These are phyloP conservation scores for Pantherophis guttatus DNA, from an alignment of 2,113 vertebrate genomes.

Conservation along the genomic window DNA sequence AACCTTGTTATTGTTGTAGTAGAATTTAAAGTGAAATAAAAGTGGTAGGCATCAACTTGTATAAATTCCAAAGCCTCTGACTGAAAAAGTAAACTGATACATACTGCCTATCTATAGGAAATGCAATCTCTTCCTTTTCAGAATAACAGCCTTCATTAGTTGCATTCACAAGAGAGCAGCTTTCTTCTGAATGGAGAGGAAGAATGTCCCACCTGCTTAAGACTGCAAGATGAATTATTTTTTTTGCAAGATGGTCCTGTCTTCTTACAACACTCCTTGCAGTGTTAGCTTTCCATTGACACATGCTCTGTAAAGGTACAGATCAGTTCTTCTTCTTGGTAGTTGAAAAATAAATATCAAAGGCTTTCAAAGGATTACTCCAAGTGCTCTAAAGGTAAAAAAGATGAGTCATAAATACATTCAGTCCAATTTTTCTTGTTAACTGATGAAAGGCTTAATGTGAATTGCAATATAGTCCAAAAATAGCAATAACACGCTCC, in stretches of 20 bases:
- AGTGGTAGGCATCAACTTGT: conserved; percentile 2
- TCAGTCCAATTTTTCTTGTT: conserved; percentile 46
- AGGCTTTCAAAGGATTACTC: conserved; percentile 60
- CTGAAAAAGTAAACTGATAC: conserved; percentile 25
- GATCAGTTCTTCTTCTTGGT: conserved; percentile 47
- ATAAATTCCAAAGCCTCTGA: conserved; percentile 24
- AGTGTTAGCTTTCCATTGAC: conserved; percentile 34
- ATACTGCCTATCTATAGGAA: conserved; percentile 34
- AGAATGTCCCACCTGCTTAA: conserved; percentile 17
- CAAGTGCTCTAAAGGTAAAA: conserved; percentile 59
- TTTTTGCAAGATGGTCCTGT: conserved; percentile 38
- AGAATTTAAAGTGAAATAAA: conserved; percentile 12
- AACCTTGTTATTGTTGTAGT: conserved; percentile 24
- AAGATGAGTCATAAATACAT: conserved; percentile 48
- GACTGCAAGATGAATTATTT: conserved; percentile 35
- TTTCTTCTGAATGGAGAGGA: neutral
- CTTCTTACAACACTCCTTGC: conserved; percentile 33
- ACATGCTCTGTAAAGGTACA: conserved; percentile 54
- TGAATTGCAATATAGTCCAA: conserved; percentile 45
- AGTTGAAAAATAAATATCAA: conserved; percentile 60
- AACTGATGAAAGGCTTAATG: conserved; percentile 49
- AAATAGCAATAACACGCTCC: neutral
- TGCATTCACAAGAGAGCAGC: conserved; percentile 28
- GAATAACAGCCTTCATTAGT: conserved; percentile 35
- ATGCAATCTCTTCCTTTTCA: conserved; percentile 46